Evolutionary conservation across 1,140 invertebrate species (phyloP).

Genomic region (Pseudomyrmex gracilis): DNA sequence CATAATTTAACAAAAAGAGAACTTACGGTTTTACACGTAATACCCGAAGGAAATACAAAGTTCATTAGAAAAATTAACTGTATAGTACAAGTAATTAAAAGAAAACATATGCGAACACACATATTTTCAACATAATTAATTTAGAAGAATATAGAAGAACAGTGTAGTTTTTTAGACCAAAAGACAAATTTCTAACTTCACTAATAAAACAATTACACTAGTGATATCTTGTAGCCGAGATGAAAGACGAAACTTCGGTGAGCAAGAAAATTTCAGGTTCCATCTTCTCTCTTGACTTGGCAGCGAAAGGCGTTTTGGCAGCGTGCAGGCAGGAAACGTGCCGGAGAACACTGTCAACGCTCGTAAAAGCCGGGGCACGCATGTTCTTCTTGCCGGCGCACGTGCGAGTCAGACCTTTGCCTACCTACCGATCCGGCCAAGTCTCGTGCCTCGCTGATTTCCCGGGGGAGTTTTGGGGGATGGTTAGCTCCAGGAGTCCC

Average conservation of each 20-base stretch:
- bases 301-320: slow-evolving; percentile 9
- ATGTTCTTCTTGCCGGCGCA: slow-evolving; percentile 45
- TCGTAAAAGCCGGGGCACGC: slow-evolving; percentile 61
- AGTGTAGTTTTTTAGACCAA: too few species aligned
- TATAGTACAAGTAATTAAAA: too few species aligned
- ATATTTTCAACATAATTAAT: too few species aligned
- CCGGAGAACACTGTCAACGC: slow-evolving; percentile 59
- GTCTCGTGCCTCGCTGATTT: slow-evolving; percentile 83
- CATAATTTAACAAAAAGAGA: too few species aligned
- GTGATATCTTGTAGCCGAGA: not conserved
- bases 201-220: too few species aligned
- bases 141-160: too few species aligned
- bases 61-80: too few species aligned
- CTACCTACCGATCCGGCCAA: slow-evolving; percentile 53
- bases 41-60: too few species aligned
- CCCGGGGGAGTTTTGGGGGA: slow-evolving; percentile 77
- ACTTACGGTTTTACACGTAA: too few species aligned
- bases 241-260: not conserved
- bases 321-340: slow-evolving; percentile 1
- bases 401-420: slow-evolving; percentile 21
- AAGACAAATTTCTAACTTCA: too few species aligned
- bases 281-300: not conserved
- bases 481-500: slow-evolving; percentile 66
- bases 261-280: not conserved
- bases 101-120: too few species aligned